Percentiles rank a stretch among this genome's conserved stretches.
These are phyloP conservation scores for Meloidogyne chitwoodi DNA, from an alignment of 1,140 invertebrate genomes.

Conservation along the genomic window DNA sequence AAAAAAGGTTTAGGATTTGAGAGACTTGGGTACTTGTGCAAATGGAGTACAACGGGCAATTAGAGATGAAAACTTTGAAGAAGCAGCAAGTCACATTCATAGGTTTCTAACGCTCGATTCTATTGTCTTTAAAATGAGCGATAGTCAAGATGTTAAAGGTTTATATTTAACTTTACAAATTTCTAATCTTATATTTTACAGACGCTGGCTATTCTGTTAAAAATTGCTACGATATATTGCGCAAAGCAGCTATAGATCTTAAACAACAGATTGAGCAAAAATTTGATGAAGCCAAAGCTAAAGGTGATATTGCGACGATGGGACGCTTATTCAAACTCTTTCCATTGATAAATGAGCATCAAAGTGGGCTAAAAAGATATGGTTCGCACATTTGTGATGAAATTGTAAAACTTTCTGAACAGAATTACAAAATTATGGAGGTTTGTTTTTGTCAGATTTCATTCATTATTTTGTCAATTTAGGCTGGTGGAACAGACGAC, in stretches of 20 bases:
- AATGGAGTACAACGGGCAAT: conserved; percentile 88
- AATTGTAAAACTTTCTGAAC: conserved; percentile 51
- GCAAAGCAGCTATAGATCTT: conserved; percentile 76
- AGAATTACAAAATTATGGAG: conserved; percentile 66
- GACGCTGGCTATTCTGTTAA: conserved; percentile 50
- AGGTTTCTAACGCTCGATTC: conserved; percentile 91
- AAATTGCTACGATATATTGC: conserved; percentile 68
- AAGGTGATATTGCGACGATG: conserved; percentile 80
- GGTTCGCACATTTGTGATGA: conserved; percentile 78
- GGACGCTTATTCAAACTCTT: conserved; percentile 97
- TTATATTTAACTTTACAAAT: conserved; percentile 17
- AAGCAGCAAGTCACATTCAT: conserved; percentile 89
- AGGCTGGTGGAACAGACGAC: conserved; percentile 65
- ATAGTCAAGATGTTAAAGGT: conserved; percentile 69
- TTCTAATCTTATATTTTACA: conserved; percentile 12
- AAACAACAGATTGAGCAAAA: conserved; percentile 72
- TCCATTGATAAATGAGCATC: conserved; percentile 83
- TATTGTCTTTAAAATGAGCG: conserved; percentile 69
- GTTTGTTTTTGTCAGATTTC: conserved; percentile 18
- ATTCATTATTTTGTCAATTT: conserved; percentile 25
- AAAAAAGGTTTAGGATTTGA: conserved; percentile 68
- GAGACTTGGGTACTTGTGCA: conserved; percentile 89
- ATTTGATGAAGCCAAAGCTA: conserved; percentile 85
- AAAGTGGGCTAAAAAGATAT: conserved; percentile 83
- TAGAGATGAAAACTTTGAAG: conserved; percentile 73